Evolutionary conservation across 2,113 vertebrate species (phyloP).

Genomic region (Cephalopholis sonnerati): DNA sequence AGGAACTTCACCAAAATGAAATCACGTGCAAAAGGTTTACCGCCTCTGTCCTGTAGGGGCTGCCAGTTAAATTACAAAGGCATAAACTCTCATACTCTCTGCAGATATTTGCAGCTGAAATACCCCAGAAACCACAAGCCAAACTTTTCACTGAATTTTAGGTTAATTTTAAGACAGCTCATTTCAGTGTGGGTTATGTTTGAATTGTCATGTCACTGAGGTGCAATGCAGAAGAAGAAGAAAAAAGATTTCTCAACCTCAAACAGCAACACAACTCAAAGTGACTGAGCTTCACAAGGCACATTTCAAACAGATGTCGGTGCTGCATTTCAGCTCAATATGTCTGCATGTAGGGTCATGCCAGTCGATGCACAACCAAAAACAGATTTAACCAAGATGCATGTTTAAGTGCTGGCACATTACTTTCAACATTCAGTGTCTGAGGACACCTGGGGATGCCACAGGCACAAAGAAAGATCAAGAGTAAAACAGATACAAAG

Average conservation of each 20-base stretch:
- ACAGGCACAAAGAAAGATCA: neutral
- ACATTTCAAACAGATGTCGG: neutral
- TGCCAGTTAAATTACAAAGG: neutral
- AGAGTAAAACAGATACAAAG: conserved; percentile 6
- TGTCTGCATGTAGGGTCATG: neutral
- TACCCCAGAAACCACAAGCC: neutral
- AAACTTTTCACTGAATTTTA: too few relatives aligned
- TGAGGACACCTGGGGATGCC: neutral
- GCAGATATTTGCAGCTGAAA: neutral
- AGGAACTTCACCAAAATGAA: too few relatives aligned
- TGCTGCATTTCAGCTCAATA: too few relatives aligned
- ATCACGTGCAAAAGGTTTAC: too few relatives aligned
- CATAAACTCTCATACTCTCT: neutral
- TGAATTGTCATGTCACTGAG: too few relatives aligned
- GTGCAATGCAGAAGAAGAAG: too few relatives aligned
- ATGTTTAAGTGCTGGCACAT: neutral
- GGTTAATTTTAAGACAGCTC: too few relatives aligned
- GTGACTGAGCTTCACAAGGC: neutral
- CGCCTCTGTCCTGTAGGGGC: neutral
- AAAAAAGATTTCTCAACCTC: too few relatives aligned
- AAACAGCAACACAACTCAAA: neutral
- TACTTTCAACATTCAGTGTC: neutral
- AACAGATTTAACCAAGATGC: neutral
- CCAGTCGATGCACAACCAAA: neutral
- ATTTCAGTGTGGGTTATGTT: too few relatives aligned